phyloP scores from a whole-genome alignment of 2,113 vertebrate species.

The Thomomys bottae region DNA sequence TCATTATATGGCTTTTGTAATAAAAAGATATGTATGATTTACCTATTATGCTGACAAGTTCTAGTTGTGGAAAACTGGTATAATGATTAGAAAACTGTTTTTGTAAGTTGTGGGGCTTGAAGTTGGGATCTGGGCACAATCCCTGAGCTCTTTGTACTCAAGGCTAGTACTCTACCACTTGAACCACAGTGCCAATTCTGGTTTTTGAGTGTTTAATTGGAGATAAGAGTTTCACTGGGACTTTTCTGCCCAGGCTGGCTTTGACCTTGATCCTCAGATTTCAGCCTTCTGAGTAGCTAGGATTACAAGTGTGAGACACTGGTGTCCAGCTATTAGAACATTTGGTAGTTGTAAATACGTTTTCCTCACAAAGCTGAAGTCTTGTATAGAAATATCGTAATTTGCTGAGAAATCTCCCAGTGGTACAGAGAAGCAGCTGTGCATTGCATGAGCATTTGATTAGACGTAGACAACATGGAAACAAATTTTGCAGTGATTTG shows the following conservation, averaged over 20 bases:
- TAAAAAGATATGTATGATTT: slow-evolving; percentile 42
- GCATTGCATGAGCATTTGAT: background rate
- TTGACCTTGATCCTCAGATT: too few relatives aligned
- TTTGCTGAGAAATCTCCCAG: slow-evolving; percentile 6
- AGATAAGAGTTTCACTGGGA: too few relatives aligned
- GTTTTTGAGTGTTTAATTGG: too few relatives aligned
- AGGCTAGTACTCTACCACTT: too few relatives aligned
- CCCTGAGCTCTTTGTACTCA: too few relatives aligned
- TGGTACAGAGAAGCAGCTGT: background rate
- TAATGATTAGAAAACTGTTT: slow-evolving; percentile 32
- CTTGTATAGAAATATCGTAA: slow-evolving; percentile 44
- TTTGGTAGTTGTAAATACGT: slow-evolving; percentile 65
- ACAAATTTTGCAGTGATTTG: slow-evolving; percentile 39
- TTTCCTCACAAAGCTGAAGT: slow-evolving; percentile 42
- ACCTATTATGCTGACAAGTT: slow-evolving; percentile 47
- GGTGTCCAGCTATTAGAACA: background rate
- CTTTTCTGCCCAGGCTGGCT: too few relatives aligned
- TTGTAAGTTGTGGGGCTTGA: too few relatives aligned
- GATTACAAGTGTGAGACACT: too few relatives aligned
- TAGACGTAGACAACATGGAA: background rate
- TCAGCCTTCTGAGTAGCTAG: too few relatives aligned
- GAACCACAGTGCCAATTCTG: too few relatives aligned
- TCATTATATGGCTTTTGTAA: too few relatives aligned
- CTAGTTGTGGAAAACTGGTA: slow-evolving; percentile 32
- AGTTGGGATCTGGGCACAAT: too few relatives aligned